phyloP scores from a whole-genome alignment of 2,888 invertebrate species.

The Anticlea derivata region DNA sequence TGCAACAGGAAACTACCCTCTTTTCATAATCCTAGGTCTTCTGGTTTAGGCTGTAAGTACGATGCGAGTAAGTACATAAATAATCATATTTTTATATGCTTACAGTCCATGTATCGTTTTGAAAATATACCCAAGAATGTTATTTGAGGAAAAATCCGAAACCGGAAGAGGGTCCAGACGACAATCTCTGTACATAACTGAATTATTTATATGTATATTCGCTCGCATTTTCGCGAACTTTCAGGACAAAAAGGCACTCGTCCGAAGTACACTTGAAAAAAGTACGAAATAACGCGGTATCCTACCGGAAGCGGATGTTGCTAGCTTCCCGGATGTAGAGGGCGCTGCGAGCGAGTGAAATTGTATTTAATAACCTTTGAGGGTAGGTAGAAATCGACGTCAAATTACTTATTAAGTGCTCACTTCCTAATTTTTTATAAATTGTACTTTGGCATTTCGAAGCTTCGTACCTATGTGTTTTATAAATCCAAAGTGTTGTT shows the following conservation, averaged over 20 bases:
- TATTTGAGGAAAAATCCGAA: background rate
- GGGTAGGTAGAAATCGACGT: conserved; percentile 45
- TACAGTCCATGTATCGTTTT: too few species aligned
- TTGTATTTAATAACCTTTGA: conserved; percentile 72
- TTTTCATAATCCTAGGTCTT: too few species aligned
- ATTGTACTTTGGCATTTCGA: background rate
- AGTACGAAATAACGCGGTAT: conserved; percentile 72
- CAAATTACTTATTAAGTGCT: conserved; percentile 54
- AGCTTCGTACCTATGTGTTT: conserved; percentile 1
- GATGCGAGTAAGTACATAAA: too few species aligned
- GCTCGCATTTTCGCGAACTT: conserved; percentile 50
- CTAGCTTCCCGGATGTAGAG: conserved; percentile 79
- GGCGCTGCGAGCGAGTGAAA: conserved; percentile 68
- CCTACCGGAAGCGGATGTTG: conserved; percentile 77
- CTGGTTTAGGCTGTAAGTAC: too few species aligned
- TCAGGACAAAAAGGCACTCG: conserved; percentile 67
- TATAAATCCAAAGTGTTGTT: too few species aligned
- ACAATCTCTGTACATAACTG: conserved; percentile 24
- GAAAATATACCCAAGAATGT: too few species aligned
- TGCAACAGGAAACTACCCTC: too few species aligned
- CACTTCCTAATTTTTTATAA: conserved; percentile 39
- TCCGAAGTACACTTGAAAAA: conserved; percentile 65
- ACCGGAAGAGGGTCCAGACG: conserved; percentile 31
- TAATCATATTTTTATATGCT: too few species aligned
- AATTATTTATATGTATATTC: conserved; percentile 48